phyloP scores from a whole-genome alignment of 2,888 invertebrate species.

The Terebella lapidaria region DNA sequence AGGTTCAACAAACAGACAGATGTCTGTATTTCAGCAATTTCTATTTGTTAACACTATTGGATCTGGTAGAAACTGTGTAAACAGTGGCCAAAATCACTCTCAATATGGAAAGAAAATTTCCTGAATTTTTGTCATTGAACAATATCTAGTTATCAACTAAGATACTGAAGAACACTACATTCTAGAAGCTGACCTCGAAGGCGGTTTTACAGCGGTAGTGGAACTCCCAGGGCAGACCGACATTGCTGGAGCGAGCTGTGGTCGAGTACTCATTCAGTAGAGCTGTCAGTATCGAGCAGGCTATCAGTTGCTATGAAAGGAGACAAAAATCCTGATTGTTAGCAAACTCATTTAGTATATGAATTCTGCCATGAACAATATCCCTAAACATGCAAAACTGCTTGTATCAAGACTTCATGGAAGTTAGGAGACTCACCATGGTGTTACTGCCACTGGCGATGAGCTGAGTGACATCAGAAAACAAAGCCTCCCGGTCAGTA shows the following conservation, averaged over 20 bases:
- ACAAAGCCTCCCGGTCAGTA: constrained; percentile 63
- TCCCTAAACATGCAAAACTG: too few relatives aligned
- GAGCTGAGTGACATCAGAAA: constrained; percentile 64
- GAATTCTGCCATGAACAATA: too few relatives aligned
- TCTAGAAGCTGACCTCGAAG: constrained; percentile 63
- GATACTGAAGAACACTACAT: too few relatives aligned
- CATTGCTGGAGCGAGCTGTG: constrained; percentile 77
- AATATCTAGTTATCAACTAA: too few relatives aligned
- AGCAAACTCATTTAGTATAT: too few relatives aligned
- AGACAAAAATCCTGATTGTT: too few relatives aligned
- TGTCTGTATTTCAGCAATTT: neutral
- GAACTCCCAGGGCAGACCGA: constrained; percentile 81
- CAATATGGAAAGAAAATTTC: too few relatives aligned
- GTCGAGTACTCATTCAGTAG: constrained; percentile 84
- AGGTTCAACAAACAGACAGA: constrained; percentile 16
- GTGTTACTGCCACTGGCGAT: constrained; percentile 63
- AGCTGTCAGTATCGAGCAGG: constrained; percentile 76
- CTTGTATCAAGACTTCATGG: too few relatives aligned
- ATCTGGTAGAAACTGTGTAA: too few relatives aligned
- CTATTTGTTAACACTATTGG: neutral
- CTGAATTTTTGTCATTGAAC: too few relatives aligned
- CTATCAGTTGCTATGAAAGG: constrained; percentile 69
- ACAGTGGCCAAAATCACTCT: too few relatives aligned
- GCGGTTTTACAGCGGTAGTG: constrained; percentile 78
- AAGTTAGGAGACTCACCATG: neutral